Conservation (phyloP, 2,113 vertebrate species). For the Pterocles orientalis region DNA sequence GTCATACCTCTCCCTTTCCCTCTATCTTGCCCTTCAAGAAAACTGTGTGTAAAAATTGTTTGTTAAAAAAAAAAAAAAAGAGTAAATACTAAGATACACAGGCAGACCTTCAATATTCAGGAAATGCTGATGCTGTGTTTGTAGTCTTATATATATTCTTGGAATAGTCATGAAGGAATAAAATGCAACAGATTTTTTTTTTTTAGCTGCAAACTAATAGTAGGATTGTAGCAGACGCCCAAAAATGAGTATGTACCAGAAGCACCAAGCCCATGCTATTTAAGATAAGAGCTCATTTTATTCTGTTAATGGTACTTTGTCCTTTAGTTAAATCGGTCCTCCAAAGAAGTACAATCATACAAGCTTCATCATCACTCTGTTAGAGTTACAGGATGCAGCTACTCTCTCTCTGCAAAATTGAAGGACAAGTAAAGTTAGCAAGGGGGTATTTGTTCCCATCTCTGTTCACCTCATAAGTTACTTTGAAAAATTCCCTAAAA, state of each 20-base stretch:
- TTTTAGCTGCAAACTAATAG: background rate
- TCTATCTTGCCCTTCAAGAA: background rate
- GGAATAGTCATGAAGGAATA: background rate
- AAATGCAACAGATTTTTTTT: background rate
- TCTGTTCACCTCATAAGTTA: background rate
- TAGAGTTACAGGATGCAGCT: background rate
- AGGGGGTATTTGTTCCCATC: background rate
- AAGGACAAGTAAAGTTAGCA: background rate
- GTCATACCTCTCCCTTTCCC: background rate
- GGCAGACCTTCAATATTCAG: background rate
- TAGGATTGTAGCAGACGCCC: background rate
- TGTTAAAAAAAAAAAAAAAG: background rate
- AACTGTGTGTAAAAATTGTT: rapidly evolving
- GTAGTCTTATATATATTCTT: background rate
- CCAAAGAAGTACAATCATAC: background rate
- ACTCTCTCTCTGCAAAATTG: background rate
- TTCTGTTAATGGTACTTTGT: background rate
- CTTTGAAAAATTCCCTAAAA: background rate
- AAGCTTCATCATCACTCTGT: background rate
- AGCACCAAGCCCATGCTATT: background rate
- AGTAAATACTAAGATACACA: background rate
- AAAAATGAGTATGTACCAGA: background rate
- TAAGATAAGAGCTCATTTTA: background rate
- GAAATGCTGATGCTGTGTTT: background rate
- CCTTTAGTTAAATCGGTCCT: background rate